These are phyloP conservation scores for Mareca penelope DNA, from an alignment of 2,797 vertebrate genomes.

Conservation along the genomic window DNA sequence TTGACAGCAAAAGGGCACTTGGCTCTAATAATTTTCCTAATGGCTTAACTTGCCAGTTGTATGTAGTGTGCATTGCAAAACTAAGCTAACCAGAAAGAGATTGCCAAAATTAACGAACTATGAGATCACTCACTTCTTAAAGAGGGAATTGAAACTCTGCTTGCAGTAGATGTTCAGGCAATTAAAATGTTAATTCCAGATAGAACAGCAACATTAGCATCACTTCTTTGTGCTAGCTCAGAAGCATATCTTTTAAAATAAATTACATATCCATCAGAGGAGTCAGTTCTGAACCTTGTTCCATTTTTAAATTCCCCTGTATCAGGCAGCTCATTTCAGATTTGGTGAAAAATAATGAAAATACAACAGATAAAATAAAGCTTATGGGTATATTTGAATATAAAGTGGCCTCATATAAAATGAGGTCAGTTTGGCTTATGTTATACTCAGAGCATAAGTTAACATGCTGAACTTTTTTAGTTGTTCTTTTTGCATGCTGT, in stretches of 20 bases:
- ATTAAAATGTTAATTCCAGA: constrained; percentile 7
- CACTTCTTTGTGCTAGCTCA: constrained; percentile 13
- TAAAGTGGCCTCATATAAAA: constrained; percentile 61
- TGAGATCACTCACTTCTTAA: not conserved
- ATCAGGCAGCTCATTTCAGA: constrained; percentile 36
- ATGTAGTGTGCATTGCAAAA: not conserved
- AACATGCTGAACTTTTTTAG: constrained; percentile 36
- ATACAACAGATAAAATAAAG: constrained; percentile 68
- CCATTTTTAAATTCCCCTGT: constrained; percentile 51
- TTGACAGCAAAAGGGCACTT: constrained; percentile 30
- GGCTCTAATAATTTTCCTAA: constrained; percentile 39
- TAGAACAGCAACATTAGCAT: constrained; percentile 3
- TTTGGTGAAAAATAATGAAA: constrained; percentile 70
- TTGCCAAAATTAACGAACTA: constrained; percentile 35
- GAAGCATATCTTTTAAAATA: constrained; percentile 34
- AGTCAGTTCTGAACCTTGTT: not conserved
- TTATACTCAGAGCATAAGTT: constrained; percentile 39
- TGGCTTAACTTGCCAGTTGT: not conserved
- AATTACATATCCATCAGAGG: constrained; percentile 34
- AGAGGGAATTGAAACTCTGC: not conserved
- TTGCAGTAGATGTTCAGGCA: constrained; percentile 1
- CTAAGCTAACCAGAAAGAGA: not conserved
- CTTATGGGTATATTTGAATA: constrained; percentile 47
- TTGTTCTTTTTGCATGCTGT: constrained; percentile 45
- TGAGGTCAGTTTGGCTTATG: constrained; percentile 68